Base-by-base conservation (phyloP, 1,140 invertebrate genomes). In the Ephestia elutella region DNA sequence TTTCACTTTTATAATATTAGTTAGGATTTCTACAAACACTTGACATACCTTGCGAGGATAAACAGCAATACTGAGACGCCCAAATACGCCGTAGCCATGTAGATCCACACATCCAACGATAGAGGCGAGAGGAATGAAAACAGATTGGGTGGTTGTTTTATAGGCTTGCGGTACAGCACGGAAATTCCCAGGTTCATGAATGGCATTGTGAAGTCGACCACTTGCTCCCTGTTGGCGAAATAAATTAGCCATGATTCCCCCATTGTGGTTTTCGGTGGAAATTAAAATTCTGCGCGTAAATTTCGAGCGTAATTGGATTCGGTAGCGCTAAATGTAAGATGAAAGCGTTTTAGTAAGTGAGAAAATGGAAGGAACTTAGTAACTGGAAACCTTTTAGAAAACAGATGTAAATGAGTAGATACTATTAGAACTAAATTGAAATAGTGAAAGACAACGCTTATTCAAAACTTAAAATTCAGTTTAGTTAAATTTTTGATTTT, bases 181-280 rank as follows among this genome's bases (percentile, higher is more conserved):
- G 96, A 96, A 56, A 98, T 96, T 10, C 95, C 96, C 56, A 98
- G 90, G 87, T 97, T 97, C 96, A 98, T 98, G 80, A 97, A 98
- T 0, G 97, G 97, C 92, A 97, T 97, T 8, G 96, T 98, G 80
- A 98, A 98, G 85, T 98, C 96, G 2, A 98, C 96, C 3, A 94
- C 96, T 88, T 96, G 93, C 60, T 90, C 89, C 70, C 89, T 90
- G 80, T 44, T 44, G 38, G 38, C 5, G 38, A 44, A 44, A 44
- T 44, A 44, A 44, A 44, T 44, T 15, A 44, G 38, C 38, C 38
- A 44, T 15, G 13, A 15, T 44, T 44, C 38, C 5, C 5, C 38
- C 38, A 17, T 17, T 44, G 13, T 17, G 38, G 38, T 44, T 44
- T 32, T 44, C 32, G 4, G 13, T 5, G 13, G n/a, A 17, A 44